Percentiles rank a stretch among this genome's conserved stretches.
These are phyloP conservation scores for Enteromius radiatus DNA, from an alignment of 2,797 vertebrate species.

Conservation along the genomic window DNA sequence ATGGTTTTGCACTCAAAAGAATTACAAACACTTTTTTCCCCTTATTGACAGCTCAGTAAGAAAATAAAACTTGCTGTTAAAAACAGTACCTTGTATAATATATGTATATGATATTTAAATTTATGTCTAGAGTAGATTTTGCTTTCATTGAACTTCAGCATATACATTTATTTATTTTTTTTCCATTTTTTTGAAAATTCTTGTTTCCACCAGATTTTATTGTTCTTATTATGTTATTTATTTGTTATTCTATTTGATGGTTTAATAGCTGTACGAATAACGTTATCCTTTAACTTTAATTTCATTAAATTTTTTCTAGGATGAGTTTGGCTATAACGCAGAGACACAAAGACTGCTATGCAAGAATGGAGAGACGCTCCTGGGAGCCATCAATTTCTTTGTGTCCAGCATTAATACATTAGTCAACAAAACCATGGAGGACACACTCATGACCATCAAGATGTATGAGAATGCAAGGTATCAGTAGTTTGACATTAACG, in stretches of 20 bases:
- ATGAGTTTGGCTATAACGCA: slow-evolving; percentile 97
- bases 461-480: slow-evolving; percentile 94
- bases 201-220: background rate
- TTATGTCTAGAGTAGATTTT: background rate
- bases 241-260: background rate
- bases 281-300: background rate
- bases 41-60: background rate
- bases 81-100: background rate
- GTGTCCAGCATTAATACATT: slow-evolving; percentile 94
- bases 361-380: slow-evolving; percentile 93
- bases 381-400: slow-evolving; percentile 94
- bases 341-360: slow-evolving; percentile 95
- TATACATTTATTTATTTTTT: too few relatives aligned
- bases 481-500: background rate
- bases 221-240: too few relatives aligned
- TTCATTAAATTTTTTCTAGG: slow-evolving; percentile 72
- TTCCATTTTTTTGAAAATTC: background rate
- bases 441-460: slow-evolving; percentile 94
- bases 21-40: background rate
- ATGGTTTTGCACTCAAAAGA: background rate
- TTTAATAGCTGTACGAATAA: background rate
- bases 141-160: background rate
- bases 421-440: slow-evolving; percentile 99
- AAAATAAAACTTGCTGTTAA: background rate
- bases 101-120: background rate